Conservation (phyloP, 2,113 vertebrate genomes). For the Triplophysa rosa region DNA sequence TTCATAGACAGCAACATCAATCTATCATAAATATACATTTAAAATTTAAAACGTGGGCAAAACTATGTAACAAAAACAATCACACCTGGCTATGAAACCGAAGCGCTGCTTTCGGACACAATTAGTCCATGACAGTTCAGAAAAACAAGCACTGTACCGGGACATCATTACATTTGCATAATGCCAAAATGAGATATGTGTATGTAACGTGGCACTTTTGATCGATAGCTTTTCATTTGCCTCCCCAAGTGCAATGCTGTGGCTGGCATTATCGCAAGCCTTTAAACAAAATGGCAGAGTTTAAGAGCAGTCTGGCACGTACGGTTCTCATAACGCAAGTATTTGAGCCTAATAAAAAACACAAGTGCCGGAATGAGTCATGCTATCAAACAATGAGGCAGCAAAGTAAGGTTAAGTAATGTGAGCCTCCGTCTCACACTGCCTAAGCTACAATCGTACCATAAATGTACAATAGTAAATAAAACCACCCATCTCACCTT, state of each 20-base stretch:
- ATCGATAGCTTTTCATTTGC: slow-evolving; percentile 13
- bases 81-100: neutral
- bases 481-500: slow-evolving; percentile 81
- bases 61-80: neutral
- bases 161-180: neutral
- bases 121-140: neutral
- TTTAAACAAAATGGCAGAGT: slow-evolving; percentile 21
- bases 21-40: too few species aligned
- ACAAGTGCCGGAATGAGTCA: slow-evolving; percentile 5
- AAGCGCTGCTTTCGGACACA: slow-evolving; percentile 9
- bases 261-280: neutral
- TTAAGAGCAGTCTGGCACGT: neutral
- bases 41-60: too few species aligned
- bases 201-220: slow-evolving; percentile 13
- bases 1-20: too few species aligned
- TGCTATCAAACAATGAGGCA: slow-evolving; percentile 21
- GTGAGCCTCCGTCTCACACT: neutral
- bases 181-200: neutral
- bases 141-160: too few species aligned
- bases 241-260: neutral
- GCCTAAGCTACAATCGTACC: too few species aligned
- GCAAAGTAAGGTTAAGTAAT: neutral
- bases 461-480: neutral
- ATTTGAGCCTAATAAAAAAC: slow-evolving; percentile 35
- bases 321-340: slow-evolving; percentile 19